Evolutionary conservation across 2,113 vertebrate genomes (phyloP).

Genomic region (Phrynosoma blainvillii): DNA sequence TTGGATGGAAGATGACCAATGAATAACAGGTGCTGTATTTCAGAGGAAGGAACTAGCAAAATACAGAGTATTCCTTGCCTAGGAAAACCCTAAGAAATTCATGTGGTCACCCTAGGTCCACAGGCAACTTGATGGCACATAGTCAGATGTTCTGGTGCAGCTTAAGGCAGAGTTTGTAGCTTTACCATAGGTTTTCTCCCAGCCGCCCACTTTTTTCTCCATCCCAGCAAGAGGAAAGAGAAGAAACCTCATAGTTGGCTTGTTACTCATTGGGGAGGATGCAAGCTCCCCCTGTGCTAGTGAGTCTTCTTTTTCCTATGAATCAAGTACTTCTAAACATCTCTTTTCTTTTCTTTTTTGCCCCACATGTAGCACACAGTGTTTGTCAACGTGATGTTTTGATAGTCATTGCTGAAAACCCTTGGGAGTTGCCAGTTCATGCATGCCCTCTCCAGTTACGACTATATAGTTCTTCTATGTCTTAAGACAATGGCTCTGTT

Average conservation of each 20-base stretch:
- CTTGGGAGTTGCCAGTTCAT: background rate
- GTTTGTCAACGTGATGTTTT: background rate
- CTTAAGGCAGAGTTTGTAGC: too few relatives aligned
- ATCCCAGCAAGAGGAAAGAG: background rate
- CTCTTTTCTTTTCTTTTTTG: background rate
- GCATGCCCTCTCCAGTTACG: too few relatives aligned
- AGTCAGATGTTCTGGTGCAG: too few relatives aligned
- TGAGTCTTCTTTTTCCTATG: background rate
- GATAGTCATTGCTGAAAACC: too few relatives aligned
- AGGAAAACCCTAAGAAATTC: too few relatives aligned
- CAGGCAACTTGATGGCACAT: too few relatives aligned
- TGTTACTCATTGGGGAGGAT: background rate
- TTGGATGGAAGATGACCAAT: too few relatives aligned
- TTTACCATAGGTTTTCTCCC: too few relatives aligned
- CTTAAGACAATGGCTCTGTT: background rate
- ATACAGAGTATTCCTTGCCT: too few relatives aligned
- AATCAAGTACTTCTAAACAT: background rate
- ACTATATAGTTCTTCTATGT: background rate
- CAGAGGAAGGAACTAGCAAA: too few relatives aligned
- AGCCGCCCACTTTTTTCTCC: background rate
- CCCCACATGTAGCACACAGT: background rate
- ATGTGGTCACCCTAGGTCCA: too few relatives aligned
- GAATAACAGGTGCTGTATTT: too few relatives aligned
- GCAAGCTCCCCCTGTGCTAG: rapidly evolving
- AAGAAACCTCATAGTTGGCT: background rate